Conservation (phyloP, 1,140 invertebrate species). For the Ephestia elutella region DNA sequence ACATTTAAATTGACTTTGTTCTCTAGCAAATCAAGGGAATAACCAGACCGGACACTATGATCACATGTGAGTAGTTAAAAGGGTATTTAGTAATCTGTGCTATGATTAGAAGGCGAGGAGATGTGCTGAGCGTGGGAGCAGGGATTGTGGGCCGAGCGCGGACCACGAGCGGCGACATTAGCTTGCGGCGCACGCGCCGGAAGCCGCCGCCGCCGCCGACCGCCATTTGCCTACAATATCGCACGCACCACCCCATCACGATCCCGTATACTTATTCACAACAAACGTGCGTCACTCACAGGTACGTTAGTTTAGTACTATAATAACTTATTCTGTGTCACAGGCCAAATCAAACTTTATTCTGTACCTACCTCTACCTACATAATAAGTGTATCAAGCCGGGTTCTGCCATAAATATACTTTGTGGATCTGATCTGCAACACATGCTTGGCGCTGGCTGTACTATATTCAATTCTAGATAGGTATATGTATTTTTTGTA, state of each 20-base stretch:
- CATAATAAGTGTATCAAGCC: too few species aligned
- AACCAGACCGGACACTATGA: neutral
- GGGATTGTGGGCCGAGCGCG: neutral
- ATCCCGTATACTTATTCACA: neutral
- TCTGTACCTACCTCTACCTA: too few species aligned
- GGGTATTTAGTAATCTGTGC: too few species aligned
- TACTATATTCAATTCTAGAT: too few species aligned
- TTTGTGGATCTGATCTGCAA: too few species aligned
- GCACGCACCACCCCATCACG: neutral
- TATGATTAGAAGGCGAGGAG: neutral
- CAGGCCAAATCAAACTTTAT: too few species aligned
- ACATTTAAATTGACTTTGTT: neutral
- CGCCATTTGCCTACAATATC: constrained; percentile 1
- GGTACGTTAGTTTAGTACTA: neutral
- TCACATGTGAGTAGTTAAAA: too few species aligned
- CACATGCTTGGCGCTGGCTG: too few species aligned
- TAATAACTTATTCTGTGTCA: neutral
- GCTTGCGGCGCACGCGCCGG: neutral
- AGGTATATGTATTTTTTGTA: too few species aligned
- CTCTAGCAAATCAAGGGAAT: neutral
- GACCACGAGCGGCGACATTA: neutral
- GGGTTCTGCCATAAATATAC: too few species aligned
- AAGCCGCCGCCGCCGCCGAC: neutral
- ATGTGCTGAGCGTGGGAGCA: neutral
- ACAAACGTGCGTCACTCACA: neutral